Percentiles rank a stretch among this genome's conserved stretches.
Conservation (phyloP, 2,888 invertebrate genomes). For the Arenicola marina region DNA sequence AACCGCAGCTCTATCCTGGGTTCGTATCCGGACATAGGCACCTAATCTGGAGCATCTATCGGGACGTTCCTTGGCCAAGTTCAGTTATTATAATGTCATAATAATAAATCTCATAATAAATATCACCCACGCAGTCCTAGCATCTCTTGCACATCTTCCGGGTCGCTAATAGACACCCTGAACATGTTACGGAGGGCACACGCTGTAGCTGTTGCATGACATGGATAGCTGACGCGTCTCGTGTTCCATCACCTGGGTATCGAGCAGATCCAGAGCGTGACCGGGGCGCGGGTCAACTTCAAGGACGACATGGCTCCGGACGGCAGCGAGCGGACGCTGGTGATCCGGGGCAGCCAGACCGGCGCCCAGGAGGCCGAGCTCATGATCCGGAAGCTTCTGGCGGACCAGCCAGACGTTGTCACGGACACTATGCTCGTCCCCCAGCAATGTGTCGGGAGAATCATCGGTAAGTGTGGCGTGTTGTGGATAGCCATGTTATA, state of each 20-base stretch:
- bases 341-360: conserved; percentile 73
- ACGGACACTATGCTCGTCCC: conserved; percentile 74
- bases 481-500: too few species aligned
- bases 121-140: too few species aligned
- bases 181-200: too few species aligned
- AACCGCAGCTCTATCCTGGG: too few species aligned
- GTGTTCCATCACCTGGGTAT: conserved; percentile 1
- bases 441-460: conserved; percentile 69
- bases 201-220: too few species aligned
- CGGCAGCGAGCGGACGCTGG: conserved; percentile 67
- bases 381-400: conserved; percentile 71
- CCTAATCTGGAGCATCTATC: too few species aligned
- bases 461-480: conserved; percentile 70
- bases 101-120: too few species aligned
- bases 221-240: background rate
- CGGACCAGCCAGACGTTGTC: conserved; percentile 72
- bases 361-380: conserved; percentile 73
- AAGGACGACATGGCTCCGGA: conserved; percentile 59
- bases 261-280: conserved; percentile 72
- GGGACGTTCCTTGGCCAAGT: too few species aligned
- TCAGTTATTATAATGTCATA: too few species aligned
- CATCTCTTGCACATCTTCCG: too few species aligned
- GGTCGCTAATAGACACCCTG: too few species aligned
- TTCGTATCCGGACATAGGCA: too few species aligned
- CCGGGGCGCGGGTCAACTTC: conserved; percentile 70